Conservation (phyloP, 2,113 vertebrate species). For the Myanophis thanlyinensis region DNA sequence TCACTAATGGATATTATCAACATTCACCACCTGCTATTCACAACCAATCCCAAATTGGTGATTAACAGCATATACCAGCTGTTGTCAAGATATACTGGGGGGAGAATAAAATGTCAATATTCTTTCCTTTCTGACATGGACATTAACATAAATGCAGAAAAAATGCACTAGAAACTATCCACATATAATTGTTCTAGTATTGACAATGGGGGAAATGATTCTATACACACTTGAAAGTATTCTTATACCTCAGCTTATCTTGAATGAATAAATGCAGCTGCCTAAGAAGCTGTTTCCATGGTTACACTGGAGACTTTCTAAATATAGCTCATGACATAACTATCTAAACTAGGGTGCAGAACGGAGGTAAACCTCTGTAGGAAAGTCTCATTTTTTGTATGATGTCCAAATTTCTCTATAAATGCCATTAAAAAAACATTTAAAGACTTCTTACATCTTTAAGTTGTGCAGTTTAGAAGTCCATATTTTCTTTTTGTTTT, state of each 20-base stretch:
- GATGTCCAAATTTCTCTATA: slow-evolving; percentile 37
- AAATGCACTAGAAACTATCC: background rate
- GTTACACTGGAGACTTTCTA: slow-evolving; percentile 62
- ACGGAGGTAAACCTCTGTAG: slow-evolving; percentile 37
- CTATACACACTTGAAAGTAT: slow-evolving; percentile 56
- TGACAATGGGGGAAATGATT: slow-evolving; percentile 25
- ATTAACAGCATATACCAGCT: background rate
- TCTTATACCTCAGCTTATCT: slow-evolving; percentile 55
- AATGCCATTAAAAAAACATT: slow-evolving; percentile 38
- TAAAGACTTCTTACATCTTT: slow-evolving; percentile 40
- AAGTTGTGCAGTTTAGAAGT: slow-evolving; percentile 10
- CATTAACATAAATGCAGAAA: slow-evolving; percentile 1
- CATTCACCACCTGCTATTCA: slow-evolving; percentile 1
- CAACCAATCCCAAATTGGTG: background rate
- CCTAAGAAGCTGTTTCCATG: slow-evolving; percentile 68
- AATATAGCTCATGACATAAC: slow-evolving; percentile 68
- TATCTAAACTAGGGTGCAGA: slow-evolving; percentile 49
- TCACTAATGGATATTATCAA: background rate
- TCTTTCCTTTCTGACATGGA: background rate
- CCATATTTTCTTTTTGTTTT: background rate
- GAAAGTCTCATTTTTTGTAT: slow-evolving; percentile 46
- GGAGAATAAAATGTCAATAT: background rate
- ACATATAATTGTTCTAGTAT: background rate
- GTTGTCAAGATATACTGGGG: background rate
- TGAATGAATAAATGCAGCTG: slow-evolving; percentile 54